Conservation (phyloP, 2,113 vertebrate genomes). For the Oxygymnocypris stewartii region DNA sequence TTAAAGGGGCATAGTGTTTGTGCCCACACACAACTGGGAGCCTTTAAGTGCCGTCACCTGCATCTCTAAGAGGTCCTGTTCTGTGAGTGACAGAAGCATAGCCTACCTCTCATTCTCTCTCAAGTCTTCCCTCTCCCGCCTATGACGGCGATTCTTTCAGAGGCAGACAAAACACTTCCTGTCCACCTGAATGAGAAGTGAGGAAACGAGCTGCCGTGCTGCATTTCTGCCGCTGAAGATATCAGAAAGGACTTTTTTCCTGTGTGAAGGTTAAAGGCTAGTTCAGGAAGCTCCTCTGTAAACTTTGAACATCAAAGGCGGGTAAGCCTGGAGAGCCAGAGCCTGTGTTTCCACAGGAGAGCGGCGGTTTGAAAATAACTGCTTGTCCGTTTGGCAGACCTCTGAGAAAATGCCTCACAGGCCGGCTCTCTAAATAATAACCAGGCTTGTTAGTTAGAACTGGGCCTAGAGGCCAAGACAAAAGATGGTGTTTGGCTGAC, state of each 20-base stretch:
- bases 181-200: constrained; percentile 22
- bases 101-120: constrained; percentile 39
- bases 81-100: constrained; percentile 51
- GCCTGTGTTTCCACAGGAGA: constrained; percentile 50
- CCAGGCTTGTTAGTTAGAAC: constrained; percentile 63
- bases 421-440: constrained; percentile 55
- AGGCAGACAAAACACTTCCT: constrained; percentile 37
- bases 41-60: constrained; percentile 45
- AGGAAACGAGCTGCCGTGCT: constrained; percentile 39
- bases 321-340: constrained; percentile 29
- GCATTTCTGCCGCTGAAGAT: constrained; percentile 24
- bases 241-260: constrained; percentile 45
- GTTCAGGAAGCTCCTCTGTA: constrained; percentile 28
- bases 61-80: constrained; percentile 26
- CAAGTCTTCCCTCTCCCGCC: constrained; percentile 13
- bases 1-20: constrained; percentile 38
- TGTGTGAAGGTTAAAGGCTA: constrained; percentile 42
- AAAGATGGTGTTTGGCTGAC: constrained; percentile 66
- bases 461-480: constrained; percentile 60
- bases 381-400: constrained; percentile 51
- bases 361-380: constrained; percentile 43
- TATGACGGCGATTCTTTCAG: constrained; percentile 17
- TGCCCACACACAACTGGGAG: constrained; percentile 32
- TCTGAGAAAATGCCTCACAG: constrained; percentile 52
- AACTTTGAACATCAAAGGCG: constrained; percentile 51